phyloP scores from a whole-genome alignment of 2,888 invertebrate species.

The Chloroclystis v-ata region DNA sequence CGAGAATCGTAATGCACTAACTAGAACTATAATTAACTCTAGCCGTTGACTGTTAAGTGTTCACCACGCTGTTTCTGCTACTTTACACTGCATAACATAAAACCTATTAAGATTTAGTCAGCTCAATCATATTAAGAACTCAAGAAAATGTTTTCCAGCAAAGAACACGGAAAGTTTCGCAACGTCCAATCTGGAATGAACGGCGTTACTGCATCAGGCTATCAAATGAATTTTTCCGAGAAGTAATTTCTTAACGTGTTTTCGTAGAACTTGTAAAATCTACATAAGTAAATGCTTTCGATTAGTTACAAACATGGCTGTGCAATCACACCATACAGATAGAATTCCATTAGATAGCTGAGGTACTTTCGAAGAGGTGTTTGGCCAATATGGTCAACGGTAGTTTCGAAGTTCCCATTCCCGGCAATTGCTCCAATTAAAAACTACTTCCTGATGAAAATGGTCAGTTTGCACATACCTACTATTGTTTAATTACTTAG shows the following conservation, averaged over 20 bases:
- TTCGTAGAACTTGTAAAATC: conserved; percentile 14
- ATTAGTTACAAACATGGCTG: conserved; percentile 13
- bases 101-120: no score
- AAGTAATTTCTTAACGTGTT: conserved; percentile 13
- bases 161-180: background rate
- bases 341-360: conserved; percentile 6
- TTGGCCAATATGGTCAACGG: background rate
- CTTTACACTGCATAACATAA: no score
- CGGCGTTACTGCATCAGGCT: background rate
- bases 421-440: no score
- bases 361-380: no score
- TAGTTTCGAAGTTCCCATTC: conserved; percentile 6
- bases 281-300: conserved; percentile 7
- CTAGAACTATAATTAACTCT: background rate
- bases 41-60: background rate
- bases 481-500: no score
- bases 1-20: conserved; percentile 2
- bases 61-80: no score
- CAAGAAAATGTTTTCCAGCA: background rate
- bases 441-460: no score
- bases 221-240: conserved; percentile 5
- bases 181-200: background rate
- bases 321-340: conserved; percentile 4
- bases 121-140: no score
- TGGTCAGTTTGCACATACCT: no score